phyloP scores from a whole-genome alignment of 2,113 vertebrate species.

The Harpagus bidentatus region DNA sequence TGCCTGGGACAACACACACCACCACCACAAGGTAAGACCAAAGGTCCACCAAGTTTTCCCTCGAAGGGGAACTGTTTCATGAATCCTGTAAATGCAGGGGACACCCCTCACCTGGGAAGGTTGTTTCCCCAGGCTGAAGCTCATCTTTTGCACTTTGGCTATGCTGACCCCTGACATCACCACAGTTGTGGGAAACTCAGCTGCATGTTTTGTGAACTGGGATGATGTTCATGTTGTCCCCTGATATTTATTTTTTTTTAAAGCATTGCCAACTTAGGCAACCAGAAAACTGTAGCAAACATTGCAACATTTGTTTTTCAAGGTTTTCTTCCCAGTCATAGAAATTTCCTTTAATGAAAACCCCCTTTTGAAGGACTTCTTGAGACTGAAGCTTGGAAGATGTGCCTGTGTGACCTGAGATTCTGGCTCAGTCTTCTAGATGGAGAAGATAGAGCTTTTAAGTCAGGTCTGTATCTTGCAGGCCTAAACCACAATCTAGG shows the following conservation, averaged over 20 bases:
- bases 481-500: background rate
- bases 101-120: background rate
- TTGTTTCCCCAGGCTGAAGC: background rate
- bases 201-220: background rate
- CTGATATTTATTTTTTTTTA: background rate
- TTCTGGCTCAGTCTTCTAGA: background rate
- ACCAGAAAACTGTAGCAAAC: background rate
- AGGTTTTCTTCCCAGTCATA: background rate
- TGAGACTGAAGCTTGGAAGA: background rate
- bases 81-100: background rate
- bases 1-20: background rate
- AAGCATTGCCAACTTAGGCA: background rate
- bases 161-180: background rate
- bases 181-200: background rate
- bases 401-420: background rate
- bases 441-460: background rate
- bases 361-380: background rate
- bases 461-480: background rate
- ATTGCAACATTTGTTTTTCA: background rate
- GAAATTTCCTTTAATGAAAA: background rate
- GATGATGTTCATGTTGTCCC: background rate
- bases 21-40: background rate
- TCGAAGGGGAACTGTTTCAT: background rate
- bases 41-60: background rate
- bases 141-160: background rate